A percentile compares a stretch with the other conserved stretches of the same genome.
Conservation (phyloP, 2,888 invertebrate species). For the Mythimna lalbum region DNA sequence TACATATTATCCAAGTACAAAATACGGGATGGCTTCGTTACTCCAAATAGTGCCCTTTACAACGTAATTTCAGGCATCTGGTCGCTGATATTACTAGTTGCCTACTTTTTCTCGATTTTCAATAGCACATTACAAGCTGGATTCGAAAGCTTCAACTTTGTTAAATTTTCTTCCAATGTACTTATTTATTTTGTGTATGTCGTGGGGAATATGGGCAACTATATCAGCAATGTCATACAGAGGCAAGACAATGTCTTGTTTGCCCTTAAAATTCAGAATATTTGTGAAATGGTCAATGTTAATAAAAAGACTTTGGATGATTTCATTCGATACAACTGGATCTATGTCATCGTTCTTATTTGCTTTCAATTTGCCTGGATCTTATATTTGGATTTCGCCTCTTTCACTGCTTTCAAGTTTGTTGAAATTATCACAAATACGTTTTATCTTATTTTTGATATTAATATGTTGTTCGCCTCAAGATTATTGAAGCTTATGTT, state of each 20-base stretch:
- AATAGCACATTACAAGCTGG: not conserved
- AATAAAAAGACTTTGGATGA: not conserved
- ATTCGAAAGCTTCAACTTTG: not conserved
- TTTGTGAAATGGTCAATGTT: slow-evolving; percentile 7
- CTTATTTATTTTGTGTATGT: not conserved
- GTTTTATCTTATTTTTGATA: slow-evolving; percentile 11
- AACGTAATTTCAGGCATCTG: slow-evolving; percentile 13
- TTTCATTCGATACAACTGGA: slow-evolving; percentile 3
- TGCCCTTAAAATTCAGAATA: slow-evolving; percentile 10
- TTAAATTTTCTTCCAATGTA: not conserved
- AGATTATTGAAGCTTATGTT: slow-evolving; percentile 7
- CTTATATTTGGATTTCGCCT: not conserved
- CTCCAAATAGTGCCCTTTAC: slow-evolving; percentile 3
- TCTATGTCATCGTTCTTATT: not conserved
- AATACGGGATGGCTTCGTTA: slow-evolving; percentile 3
- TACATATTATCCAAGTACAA: slow-evolving; percentile 7
- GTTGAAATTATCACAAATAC: not conserved
- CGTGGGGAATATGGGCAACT: not conserved
- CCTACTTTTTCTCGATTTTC: not conserved
- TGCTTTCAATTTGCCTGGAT: not conserved
- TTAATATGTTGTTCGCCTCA: slow-evolving; percentile 1
- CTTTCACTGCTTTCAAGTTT: not conserved
- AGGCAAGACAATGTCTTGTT: not conserved
- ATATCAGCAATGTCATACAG: slow-evolving; percentile 1
- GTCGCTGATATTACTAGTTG: not conserved